These are phyloP conservation scores for Thomomys bottae DNA, from an alignment of 2,113 vertebrate genomes.

Conservation along the genomic window DNA sequence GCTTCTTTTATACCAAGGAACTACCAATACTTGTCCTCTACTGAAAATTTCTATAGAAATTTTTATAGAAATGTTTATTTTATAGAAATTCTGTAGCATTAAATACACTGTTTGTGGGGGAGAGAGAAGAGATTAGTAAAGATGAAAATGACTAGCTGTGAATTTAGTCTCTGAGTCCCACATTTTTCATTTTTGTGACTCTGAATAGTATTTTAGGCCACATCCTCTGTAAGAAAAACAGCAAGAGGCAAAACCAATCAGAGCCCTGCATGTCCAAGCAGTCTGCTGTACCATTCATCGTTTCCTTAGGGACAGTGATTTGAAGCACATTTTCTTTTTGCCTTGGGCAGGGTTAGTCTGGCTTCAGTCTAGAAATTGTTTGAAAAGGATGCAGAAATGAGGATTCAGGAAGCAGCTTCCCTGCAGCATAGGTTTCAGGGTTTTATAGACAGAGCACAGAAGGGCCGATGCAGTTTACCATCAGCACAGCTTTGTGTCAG, in stretches of 20 bases:
- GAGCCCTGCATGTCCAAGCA: background rate
- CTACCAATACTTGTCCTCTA: slow-evolving; percentile 12
- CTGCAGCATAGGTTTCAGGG: background rate
- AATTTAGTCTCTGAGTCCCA: slow-evolving; percentile 7
- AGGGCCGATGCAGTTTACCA: background rate
- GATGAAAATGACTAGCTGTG: background rate
- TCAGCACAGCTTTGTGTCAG: background rate
- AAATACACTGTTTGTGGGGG: background rate
- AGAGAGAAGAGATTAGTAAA: background rate
- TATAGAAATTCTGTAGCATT: slow-evolving; percentile 14
- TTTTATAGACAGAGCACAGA: background rate
- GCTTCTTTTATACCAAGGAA: slow-evolving; percentile 15
- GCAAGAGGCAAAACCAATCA: background rate
- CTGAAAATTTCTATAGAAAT: too few relatives aligned
- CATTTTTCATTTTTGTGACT: background rate
- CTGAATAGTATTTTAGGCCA: background rate
- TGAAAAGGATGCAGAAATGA: slow-evolving; percentile 14
- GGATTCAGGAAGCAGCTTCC: background rate
- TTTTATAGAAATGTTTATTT: too few relatives aligned
- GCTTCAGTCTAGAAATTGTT: slow-evolving; percentile 19
- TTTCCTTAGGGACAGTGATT: background rate
- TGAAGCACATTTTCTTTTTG: slow-evolving; percentile 44
- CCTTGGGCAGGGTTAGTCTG: background rate
- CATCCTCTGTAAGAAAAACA: background rate
- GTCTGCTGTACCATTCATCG: background rate